Percentiles rank a stretch among this genome's conserved stretches.
Conservation (phyloP, 2,888 invertebrate species). For the Luperina nickerlii region DNA sequence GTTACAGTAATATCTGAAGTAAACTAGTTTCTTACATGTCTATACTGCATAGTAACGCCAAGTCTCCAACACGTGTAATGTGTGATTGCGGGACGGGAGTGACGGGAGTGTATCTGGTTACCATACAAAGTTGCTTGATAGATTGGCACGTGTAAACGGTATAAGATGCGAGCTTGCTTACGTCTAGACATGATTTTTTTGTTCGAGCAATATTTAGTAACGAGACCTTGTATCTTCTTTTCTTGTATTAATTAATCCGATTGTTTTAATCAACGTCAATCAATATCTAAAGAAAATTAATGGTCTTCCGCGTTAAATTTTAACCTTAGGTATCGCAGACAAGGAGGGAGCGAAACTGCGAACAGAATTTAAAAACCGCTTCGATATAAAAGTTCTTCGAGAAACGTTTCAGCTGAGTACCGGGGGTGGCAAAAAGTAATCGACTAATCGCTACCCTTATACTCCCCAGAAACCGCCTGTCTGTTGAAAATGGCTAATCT, state of each 20-base stretch:
- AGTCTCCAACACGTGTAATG: conserved; percentile 19
- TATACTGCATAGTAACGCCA: conserved; percentile 2
- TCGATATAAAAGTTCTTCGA: conserved; percentile 50
- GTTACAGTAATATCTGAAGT: conserved; percentile 29
- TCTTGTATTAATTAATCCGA: conserved; percentile 10
- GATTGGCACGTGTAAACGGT: conserved; percentile 42
- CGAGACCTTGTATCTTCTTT: conserved; percentile 1
- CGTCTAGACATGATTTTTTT: conserved; percentile 10
- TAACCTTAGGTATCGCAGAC: conserved; percentile 19
- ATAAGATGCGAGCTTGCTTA: conserved; percentile 1
- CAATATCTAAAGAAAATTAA: conserved; percentile 25
- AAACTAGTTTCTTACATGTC: conserved; percentile 14
- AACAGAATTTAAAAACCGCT: conserved; percentile 34
- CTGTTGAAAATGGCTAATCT: conserved; percentile 65
- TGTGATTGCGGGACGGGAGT: conserved; percentile 31
- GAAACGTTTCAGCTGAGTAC: conserved; percentile 47
- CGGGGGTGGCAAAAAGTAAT: conserved; percentile 52
- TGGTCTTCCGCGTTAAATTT: conserved; percentile 1
- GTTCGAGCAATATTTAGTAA: neutral
- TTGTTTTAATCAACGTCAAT: conserved; percentile 33
- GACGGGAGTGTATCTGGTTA: conserved; percentile 47
- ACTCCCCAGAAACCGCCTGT: conserved; percentile 48
- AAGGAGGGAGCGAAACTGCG: conserved; percentile 16
- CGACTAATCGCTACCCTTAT: conserved; percentile 60
- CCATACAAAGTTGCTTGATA: conserved; percentile 45